phyloP scores from a whole-genome alignment of 2,888 invertebrate species.

The Macrosiphum euphorbiae region DNA sequence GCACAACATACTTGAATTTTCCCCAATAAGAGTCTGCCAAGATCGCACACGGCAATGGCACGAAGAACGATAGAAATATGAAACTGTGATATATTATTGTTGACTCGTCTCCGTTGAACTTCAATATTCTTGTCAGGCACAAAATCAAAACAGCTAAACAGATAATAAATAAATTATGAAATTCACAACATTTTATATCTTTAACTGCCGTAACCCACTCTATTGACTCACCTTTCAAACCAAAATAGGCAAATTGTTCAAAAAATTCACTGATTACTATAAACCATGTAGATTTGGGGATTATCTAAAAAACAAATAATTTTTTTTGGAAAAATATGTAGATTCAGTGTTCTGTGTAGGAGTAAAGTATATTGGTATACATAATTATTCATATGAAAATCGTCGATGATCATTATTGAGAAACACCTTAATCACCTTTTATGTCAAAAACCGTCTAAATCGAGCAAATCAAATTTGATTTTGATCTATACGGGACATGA shows the following conservation, averaged over 20 bases:
- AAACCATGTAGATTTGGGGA: constrained; percentile 93
- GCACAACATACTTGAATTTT: constrained; percentile 40
- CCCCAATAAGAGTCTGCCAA: constrained; percentile 76
- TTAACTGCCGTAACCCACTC: background rate
- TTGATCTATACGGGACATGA: background rate
- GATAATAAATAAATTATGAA: no score
- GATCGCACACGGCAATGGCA: constrained; percentile 82
- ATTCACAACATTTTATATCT: no score
- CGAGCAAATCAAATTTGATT: background rate
- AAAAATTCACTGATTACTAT: constrained; percentile 98
- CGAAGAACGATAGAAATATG: constrained; percentile 82
- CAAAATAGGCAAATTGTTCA: constrained; percentile 97
- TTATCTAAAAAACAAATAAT: constrained; percentile 72
- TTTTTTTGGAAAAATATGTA: background rate
- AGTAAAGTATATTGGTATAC: no score
- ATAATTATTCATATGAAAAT: no score
- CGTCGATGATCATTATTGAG: no score
- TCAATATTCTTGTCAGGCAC: constrained; percentile 80
- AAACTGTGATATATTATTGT: constrained; percentile 84
- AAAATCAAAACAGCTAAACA: constrained; percentile 73
- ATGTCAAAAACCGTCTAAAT: background rate
- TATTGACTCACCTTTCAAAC: constrained; percentile 87
- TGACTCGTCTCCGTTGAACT: constrained; percentile 77
- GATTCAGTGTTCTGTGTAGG: background rate
- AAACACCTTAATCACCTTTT: no score